Conservation (phyloP, 2,888 invertebrate species). For the Sphaerophoria taeniata region DNA sequence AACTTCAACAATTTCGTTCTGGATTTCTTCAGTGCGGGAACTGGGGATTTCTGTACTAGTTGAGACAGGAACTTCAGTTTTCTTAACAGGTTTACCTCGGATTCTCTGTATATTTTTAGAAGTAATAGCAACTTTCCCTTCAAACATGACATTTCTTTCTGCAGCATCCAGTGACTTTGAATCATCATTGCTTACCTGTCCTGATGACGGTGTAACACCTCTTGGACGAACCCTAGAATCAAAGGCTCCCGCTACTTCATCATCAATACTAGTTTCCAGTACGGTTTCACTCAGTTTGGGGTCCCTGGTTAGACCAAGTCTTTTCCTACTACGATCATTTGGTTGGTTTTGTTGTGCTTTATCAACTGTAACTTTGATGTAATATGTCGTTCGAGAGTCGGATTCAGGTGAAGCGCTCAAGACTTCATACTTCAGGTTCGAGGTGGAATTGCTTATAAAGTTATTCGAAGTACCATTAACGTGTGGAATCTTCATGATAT, state of each 20-base stretch:
- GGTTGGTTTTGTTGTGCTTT: too few species aligned
- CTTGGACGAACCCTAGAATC: not conserved
- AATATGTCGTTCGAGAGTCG: conserved; percentile 6
- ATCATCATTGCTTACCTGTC: not conserved
- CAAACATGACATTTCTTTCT: not conserved
- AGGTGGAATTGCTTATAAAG: not conserved
- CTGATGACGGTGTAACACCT: not conserved
- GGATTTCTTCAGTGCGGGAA: not conserved
- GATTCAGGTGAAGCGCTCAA: not conserved
- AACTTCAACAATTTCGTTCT: not conserved
- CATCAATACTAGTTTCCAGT: not conserved
- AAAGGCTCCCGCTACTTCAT: not conserved
- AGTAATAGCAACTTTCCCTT: not conserved
- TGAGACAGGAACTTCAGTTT: too few species aligned
- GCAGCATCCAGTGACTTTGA: not conserved
- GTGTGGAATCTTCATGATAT: conserved; percentile 29
- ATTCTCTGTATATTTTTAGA: too few species aligned
- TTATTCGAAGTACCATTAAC: not conserved
- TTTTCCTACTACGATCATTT: not conserved
- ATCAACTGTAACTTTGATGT: conserved; percentile 17
- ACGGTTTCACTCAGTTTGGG: not conserved
- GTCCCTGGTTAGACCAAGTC: not conserved
- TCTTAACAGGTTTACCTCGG: not conserved
- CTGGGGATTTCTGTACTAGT: not conserved
- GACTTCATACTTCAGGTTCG: not conserved